phyloP scores from a whole-genome alignment of 2,888 invertebrate species.

The Opisthograptis luteolata region DNA sequence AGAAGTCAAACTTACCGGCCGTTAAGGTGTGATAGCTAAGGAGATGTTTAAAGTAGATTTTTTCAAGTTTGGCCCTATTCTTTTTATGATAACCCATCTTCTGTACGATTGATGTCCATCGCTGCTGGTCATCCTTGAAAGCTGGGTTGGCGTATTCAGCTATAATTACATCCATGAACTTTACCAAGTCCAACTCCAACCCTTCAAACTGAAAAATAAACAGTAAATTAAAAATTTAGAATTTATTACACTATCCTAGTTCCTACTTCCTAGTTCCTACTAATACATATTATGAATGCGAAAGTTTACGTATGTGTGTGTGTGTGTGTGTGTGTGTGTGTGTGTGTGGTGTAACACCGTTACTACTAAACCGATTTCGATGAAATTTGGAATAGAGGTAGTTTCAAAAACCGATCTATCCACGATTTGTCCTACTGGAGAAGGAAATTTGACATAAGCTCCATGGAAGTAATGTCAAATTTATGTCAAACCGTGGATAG shows the following conservation, averaged over 20 bases:
- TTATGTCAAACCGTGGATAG: no score
- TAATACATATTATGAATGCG: no score
- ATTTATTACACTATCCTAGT: not conserved
- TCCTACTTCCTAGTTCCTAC: no score
- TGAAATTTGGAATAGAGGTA: no score
- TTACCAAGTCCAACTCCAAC: conserved; percentile 94
- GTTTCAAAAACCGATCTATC: no score
- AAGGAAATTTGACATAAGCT: no score
- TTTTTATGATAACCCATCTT: conserved; percentile 93
- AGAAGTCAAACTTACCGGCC: conserved; percentile 79
- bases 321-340: no score
- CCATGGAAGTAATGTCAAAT: no score
- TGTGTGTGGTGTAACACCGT: no score
- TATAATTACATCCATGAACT: conserved; percentile 93
- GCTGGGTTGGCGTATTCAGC: conserved; percentile 91
- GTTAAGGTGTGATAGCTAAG: conserved; percentile 94
- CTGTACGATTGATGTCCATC: conserved; percentile 95
- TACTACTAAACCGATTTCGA: no score
- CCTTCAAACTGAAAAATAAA: conserved; percentile 88
- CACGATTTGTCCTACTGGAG: no score
- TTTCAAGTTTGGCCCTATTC: conserved; percentile 93
- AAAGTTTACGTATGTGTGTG: no score
- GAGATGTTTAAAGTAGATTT: conserved; percentile 95
- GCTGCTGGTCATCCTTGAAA: conserved; percentile 93
- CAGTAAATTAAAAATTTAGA: not conserved